These are phyloP conservation scores for Apus apus DNA, from an alignment of 2,113 vertebrate species.

Conservation along the genomic window DNA sequence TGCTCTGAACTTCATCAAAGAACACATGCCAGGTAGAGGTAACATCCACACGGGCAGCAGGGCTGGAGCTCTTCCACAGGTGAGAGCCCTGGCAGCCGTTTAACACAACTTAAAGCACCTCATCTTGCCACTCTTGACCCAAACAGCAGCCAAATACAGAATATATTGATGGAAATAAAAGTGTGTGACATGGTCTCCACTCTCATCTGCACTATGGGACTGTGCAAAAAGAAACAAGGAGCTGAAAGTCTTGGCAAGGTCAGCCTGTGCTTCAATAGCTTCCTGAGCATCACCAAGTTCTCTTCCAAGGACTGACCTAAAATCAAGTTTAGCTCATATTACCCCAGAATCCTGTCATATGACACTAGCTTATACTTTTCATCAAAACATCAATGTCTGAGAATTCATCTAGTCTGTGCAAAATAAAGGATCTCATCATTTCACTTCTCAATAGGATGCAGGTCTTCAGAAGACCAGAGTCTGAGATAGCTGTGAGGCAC, in stretches of 20 bases:
- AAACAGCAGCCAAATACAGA: neutral
- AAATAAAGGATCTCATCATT: neutral
- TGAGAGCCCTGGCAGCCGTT: neutral
- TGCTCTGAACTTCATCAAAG: neutral
- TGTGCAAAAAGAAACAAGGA: neutral
- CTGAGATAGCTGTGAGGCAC: neutral
- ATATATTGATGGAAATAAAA: neutral
- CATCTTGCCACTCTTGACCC: neutral
- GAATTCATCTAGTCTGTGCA: neutral
- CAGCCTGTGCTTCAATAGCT: neutral
- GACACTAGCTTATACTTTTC: neutral
- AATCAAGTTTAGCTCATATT: neutral
- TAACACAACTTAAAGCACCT: neutral
- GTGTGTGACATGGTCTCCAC: neutral
- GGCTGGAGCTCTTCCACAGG: neutral
- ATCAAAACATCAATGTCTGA: neutral
- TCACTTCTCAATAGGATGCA: accelerated
- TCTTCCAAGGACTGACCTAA: neutral
- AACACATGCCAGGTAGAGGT: neutral
- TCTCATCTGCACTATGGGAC: neutral
- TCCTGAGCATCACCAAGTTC: neutral
- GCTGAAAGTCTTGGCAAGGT: neutral
- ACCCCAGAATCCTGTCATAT: neutral
- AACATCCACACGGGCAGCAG: neutral
- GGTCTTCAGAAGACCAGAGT: neutral